Evolutionary conservation across 1,140 invertebrate genomes (phyloP), one percentile per base, ranked within the genome.

Genomic region (Lysiphlebus fabarum): DNA sequence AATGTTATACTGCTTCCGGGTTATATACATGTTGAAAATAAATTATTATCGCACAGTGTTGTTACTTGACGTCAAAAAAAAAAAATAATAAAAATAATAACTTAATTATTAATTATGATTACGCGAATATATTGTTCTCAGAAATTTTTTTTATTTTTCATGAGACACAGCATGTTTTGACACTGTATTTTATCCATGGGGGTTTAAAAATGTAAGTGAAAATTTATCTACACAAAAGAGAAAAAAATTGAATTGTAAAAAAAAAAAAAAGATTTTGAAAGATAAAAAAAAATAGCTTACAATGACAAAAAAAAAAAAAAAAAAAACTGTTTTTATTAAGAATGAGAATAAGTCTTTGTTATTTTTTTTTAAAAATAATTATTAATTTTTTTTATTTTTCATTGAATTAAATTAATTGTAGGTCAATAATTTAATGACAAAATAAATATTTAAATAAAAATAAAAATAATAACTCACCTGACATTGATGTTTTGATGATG

Each of bases 91-190:
- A 26, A 2, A 26, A 17, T 17, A 17, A 26, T 45, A 40, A 60
- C 60, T 63, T 69, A 73, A 73, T 73, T 72, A 73, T 63, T 63
- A 69, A 72, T 72, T 68, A 66, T 64, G 67, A 70, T 73, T 65
- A 64, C 66, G 48, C 61, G 17, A n/a, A n/a, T 26, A 26, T 26
- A 62, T 62, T 62, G 63, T 73, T 73, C 65, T 61, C 68, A 66
- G n/a, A 63, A 61, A 34, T 7, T 51, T 11, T 0, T 26, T 26
- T 26, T 26, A 2, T 26, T 26, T 26, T 26, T 26, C 4, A 26
- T 26, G 17, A 26, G 17, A 26, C 17, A 26, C 17, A 26, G 17
- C 17, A 26, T 26, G 17, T 26, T 26, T 4, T 26, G 17, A 4
- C 17, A 4, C 17, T 4, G 17, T 26, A 26, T 37, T 8, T 45